A percentile compares a stretch with the other conserved stretches of the same genome.
These are phyloP conservation scores for Botia almorhae DNA, from an alignment of 2,797 vertebrate species.

Conservation along the genomic window DNA sequence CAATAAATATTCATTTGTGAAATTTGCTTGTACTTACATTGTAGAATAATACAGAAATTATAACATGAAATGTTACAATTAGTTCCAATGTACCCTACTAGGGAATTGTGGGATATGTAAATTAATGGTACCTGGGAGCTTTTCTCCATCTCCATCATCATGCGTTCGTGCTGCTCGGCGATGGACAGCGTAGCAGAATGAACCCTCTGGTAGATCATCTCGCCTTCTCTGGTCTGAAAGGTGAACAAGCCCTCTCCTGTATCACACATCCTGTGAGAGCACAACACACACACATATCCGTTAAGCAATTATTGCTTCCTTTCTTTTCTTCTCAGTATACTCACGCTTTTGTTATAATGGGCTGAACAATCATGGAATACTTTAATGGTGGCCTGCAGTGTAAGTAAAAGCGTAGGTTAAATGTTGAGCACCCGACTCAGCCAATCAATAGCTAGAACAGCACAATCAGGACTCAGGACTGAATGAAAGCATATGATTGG, in stretches of 20 bases:
- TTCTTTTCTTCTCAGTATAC: background rate
- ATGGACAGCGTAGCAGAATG: slow-evolving; percentile 98
- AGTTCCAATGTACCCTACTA: too few species aligned
- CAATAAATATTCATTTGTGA: background rate
- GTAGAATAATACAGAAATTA: background rate
- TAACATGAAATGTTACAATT: background rate
- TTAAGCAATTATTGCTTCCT: slow-evolving; percentile 48
- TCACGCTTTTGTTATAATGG: slow-evolving; percentile 6
- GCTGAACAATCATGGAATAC: background rate
- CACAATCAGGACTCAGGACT: slow-evolving; percentile 30
- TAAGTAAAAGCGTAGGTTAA: slow-evolving; percentile 25
- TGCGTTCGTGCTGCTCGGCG: slow-evolving; percentile 96
- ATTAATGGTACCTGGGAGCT: slow-evolving; percentile 85
- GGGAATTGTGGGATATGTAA: background rate
- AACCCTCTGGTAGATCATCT: slow-evolving; percentile 99
- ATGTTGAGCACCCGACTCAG: slow-evolving; percentile 18
- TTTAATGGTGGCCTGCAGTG: slow-evolving; percentile 1
- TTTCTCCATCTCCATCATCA: slow-evolving; percentile 98
- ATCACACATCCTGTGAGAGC: slow-evolving; percentile 93
- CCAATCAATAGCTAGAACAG: slow-evolving; percentile 12
- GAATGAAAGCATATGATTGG: slow-evolving; percentile 25
- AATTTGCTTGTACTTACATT: background rate
- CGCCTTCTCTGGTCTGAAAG: slow-evolving; percentile 98
- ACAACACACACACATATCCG: slow-evolving; percentile 56
- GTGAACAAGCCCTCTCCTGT: slow-evolving; percentile 99